phyloP scores from a whole-genome alignment of 2,113 vertebrate genomes.

The Eurystomus gularis region DNA sequence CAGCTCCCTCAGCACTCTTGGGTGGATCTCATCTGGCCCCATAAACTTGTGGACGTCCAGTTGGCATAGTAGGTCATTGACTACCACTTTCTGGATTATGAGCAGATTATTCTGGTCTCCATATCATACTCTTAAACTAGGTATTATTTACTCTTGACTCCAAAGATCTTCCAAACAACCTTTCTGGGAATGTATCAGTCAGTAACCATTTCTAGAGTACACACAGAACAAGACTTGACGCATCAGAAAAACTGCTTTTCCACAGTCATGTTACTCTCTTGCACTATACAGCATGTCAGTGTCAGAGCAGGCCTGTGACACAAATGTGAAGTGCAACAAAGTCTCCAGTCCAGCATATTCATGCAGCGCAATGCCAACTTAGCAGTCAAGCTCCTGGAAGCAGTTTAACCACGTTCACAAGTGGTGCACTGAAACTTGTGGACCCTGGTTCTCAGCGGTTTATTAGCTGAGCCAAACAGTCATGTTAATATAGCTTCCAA shows the following conservation, averaged over 20 bases:
- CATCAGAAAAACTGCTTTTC: neutral
- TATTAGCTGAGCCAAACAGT: neutral
- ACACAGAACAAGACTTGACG: accelerated
- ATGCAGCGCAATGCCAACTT: too few species aligned
- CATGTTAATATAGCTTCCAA: neutral
- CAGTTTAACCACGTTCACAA: neutral
- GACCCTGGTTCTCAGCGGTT: neutral
- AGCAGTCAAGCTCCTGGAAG: neutral
- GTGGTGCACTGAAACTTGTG: neutral
- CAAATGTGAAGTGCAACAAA: accelerated
- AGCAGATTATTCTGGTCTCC: too few species aligned
- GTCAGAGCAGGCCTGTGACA: neutral
- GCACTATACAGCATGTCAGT: neutral
- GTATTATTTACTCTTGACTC: neutral
- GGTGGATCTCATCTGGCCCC: too few species aligned
- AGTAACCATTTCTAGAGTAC: neutral
- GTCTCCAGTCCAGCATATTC: neutral
- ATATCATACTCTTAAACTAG: neutral
- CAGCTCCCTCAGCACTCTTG: too few species aligned
- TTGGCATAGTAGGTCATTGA: too few species aligned
- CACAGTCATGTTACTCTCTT: too few species aligned
- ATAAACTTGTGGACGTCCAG: too few species aligned
- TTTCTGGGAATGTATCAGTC: neutral
- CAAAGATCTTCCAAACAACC: neutral
- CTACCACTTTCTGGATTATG: too few species aligned